Conservation (phyloP, 2,113 vertebrate species). For the Anoplopoma fimbria region DNA sequence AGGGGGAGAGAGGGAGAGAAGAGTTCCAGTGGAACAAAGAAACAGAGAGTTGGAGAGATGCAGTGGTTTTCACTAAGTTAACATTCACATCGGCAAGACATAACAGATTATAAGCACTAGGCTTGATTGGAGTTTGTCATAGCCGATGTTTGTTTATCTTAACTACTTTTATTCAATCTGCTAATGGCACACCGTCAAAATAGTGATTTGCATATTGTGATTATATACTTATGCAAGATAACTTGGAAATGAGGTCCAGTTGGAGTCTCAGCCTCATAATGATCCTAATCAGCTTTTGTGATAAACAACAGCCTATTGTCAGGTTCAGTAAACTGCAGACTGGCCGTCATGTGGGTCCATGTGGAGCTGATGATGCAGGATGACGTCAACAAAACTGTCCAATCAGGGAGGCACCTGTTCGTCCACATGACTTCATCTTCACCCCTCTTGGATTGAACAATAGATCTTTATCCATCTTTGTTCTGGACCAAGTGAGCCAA, state of each 20-base stretch:
- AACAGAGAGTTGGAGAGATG: too few species aligned
- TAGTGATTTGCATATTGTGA: neutral
- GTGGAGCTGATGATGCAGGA: neutral
- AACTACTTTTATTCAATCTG: neutral
- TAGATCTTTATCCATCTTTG: too few species aligned
- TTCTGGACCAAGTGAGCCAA: too few species aligned
- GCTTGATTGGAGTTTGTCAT: too few species aligned
- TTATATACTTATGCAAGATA: neutral
- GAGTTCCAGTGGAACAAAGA: too few species aligned
- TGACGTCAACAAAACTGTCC: neutral
- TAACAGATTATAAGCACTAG: too few species aligned
- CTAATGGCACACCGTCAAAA: neutral
- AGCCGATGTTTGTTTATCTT: too few species aligned
- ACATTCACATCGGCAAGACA: too few species aligned
- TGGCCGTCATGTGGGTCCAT: too few species aligned
- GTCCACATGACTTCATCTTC: neutral
- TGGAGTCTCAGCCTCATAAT: neutral
- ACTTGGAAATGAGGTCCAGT: neutral
- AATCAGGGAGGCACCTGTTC: neutral
- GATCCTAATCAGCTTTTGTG: neutral
- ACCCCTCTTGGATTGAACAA: neutral
- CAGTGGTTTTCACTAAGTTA: too few species aligned
- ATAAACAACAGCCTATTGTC: neutral
- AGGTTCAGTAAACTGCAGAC: neutral
- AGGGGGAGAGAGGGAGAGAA: too few species aligned